A percentile compares a stretch with the other conserved stretches of the same genome.
Conservation (phyloP, 2,113 vertebrate genomes). For the Alexandromys fortis region DNA sequence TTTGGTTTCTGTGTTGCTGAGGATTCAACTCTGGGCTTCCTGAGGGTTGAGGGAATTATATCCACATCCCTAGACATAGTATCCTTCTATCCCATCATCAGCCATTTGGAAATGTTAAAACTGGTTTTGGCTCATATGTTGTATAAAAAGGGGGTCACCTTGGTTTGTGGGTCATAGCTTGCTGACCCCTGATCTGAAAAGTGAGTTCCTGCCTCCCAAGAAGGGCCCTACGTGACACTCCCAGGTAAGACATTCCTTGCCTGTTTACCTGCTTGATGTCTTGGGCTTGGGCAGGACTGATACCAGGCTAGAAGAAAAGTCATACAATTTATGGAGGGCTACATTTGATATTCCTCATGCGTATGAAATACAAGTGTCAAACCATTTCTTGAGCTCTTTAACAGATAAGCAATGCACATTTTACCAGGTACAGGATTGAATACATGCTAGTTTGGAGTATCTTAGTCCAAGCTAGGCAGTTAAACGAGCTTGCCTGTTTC, state of each 20-base stretch:
- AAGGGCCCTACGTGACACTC: background rate
- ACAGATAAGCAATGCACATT: background rate
- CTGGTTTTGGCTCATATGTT: background rate
- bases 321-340: background rate
- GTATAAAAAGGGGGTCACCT: background rate
- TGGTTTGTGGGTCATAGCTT: background rate
- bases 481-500: background rate
- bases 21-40: background rate
- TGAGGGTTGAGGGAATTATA: background rate
- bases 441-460: constrained; percentile 36
- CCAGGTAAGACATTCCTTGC: background rate
- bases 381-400: background rate
- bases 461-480: constrained; percentile 14
- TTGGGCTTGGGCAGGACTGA: background rate
- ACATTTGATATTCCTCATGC: background rate
- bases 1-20: background rate
- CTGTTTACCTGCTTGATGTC: background rate
- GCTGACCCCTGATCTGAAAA: background rate
- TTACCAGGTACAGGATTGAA: background rate
- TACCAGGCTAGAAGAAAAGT: constrained; percentile 5
- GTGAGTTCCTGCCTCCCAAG: background rate
- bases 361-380: background rate
- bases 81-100: background rate
- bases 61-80: background rate
- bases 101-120: constrained; percentile 12